Percentiles rank a stretch among this genome's conserved stretches.
Conservation (phyloP, 2,797 vertebrate species). For the Syngnathus acus region DNA sequence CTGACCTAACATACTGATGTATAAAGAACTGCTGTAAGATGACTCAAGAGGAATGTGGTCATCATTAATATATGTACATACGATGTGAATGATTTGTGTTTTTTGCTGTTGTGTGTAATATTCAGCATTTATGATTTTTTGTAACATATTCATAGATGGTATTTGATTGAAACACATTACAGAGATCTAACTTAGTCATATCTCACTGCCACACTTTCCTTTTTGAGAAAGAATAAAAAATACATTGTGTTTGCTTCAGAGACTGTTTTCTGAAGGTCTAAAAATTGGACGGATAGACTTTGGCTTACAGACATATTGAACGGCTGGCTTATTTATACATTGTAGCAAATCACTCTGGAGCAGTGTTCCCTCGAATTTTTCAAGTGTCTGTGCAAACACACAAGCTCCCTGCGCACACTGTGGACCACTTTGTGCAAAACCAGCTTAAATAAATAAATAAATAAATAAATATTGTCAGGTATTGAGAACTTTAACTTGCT, state of each 20-base stretch:
- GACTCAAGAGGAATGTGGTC: not conserved
- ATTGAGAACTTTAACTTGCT: too few species aligned
- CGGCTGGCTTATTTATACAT: not conserved
- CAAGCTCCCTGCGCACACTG: too few species aligned
- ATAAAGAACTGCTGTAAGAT: not conserved
- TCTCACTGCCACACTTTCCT: not conserved
- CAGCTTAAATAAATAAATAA: too few species aligned
- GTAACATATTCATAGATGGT: not conserved
- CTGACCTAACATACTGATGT: not conserved
- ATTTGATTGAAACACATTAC: not conserved
- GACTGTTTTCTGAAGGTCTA: not conserved
- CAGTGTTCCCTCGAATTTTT: too few species aligned
- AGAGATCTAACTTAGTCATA: not conserved
- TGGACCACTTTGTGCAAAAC: too few species aligned
- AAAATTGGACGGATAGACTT: not conserved
- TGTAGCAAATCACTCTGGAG: not conserved
- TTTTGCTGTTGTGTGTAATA: not conserved
- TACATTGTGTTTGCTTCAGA: not conserved
- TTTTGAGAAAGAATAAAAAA: not conserved
- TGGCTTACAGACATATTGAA: not conserved
- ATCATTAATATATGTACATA: conserved; percentile 1
- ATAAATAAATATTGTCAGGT: too few species aligned
- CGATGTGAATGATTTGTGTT: not conserved
- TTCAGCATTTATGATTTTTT: not conserved
- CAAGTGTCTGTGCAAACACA: too few species aligned